These are phyloP conservation scores for Netelia fuscicornis DNA, from an alignment of 2,888 invertebrate species.

Conservation along the genomic window DNA sequence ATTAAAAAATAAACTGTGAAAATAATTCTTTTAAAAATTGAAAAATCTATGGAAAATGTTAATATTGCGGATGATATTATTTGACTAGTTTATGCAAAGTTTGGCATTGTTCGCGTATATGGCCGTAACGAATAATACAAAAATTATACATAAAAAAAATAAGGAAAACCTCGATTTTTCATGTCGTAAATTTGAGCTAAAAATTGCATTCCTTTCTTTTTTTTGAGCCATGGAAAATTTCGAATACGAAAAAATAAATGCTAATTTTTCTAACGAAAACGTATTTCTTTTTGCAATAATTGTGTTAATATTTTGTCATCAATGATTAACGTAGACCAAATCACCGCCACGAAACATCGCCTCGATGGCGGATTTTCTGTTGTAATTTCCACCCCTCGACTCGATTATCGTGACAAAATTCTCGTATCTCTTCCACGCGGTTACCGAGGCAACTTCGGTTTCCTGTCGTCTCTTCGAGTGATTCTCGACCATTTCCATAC, in stretches of 20 bases:
- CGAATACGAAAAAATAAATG: neutral
- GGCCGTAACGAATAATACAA: constrained; percentile 31
- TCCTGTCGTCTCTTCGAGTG: constrained; percentile 74
- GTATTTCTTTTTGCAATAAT: neutral
- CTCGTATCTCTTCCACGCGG: constrained; percentile 82
- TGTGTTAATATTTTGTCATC: constrained; percentile 60
- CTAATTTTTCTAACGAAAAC: neutral
- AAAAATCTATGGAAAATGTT: constrained; percentile 34
- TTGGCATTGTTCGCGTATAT: constrained; percentile 63
- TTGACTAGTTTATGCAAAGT: constrained; percentile 69
- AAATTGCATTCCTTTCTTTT: neutral
- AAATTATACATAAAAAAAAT: constrained; percentile 15
- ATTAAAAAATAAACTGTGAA: constrained; percentile 1
- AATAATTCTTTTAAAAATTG: constrained; percentile 30
- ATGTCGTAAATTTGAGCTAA: neutral
- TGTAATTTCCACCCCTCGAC: constrained; percentile 77
- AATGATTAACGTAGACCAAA: constrained; percentile 78
- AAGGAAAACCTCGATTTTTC: neutral
- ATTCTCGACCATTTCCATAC: constrained; percentile 69
- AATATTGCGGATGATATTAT: constrained; percentile 47
- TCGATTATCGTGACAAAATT: constrained; percentile 79
- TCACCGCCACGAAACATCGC: constrained; percentile 82
- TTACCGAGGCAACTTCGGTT: constrained; percentile 78
- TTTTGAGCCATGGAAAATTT: neutral
- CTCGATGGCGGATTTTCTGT: constrained; percentile 79